A percentile compares a stretch with the other conserved stretches of the same genome.
These are phyloP conservation scores for Planococcus citri DNA, from an alignment of 1,140 invertebrate genomes.

Conservation along the genomic window DNA sequence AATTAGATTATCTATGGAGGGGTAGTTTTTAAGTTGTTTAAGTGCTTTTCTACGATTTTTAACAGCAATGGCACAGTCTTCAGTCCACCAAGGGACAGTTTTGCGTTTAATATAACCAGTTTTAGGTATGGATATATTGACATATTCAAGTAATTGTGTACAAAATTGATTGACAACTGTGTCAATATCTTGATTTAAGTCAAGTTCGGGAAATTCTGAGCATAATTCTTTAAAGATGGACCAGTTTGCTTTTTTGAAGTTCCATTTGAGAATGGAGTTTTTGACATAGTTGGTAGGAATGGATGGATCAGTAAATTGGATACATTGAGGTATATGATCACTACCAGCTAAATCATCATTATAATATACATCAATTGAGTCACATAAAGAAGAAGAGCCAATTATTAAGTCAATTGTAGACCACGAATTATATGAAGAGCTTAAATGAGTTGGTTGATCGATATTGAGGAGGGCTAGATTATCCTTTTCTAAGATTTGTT, in stretches of 20 bases:
- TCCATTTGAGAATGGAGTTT: slow-evolving; percentile 9
- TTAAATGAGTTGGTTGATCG: not conserved
- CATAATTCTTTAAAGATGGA: not conserved
- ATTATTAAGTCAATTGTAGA: slow-evolving; percentile 16
- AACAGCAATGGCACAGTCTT: not conserved
- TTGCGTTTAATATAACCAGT: not conserved
- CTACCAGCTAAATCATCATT: slow-evolving; percentile 2
- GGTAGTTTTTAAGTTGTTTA: not conserved
- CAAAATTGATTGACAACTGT: not conserved
- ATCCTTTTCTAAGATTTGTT: slow-evolving; percentile 22
- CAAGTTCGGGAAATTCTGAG: not conserved
- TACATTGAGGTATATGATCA: slow-evolving; percentile 5
- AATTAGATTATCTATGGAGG: not conserved
- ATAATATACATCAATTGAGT: not conserved
- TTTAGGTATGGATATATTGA: not conserved
- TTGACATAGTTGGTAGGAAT: not conserved
- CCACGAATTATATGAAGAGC: not conserved
- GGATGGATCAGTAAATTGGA: not conserved
- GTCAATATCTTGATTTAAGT: slow-evolving; percentile 20
- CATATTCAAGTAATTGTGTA: slow-evolving; percentile 1
- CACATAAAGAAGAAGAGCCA: not conserved
- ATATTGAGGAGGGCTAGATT: not conserved
- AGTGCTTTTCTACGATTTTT: not conserved
- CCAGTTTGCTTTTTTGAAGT: slow-evolving; percentile 11
- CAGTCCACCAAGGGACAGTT: slow-evolving; percentile 14